These are phyloP conservation scores for Asteroscopus sphinx DNA, from an alignment of 2,888 invertebrate genomes.

Conservation along the genomic window DNA sequence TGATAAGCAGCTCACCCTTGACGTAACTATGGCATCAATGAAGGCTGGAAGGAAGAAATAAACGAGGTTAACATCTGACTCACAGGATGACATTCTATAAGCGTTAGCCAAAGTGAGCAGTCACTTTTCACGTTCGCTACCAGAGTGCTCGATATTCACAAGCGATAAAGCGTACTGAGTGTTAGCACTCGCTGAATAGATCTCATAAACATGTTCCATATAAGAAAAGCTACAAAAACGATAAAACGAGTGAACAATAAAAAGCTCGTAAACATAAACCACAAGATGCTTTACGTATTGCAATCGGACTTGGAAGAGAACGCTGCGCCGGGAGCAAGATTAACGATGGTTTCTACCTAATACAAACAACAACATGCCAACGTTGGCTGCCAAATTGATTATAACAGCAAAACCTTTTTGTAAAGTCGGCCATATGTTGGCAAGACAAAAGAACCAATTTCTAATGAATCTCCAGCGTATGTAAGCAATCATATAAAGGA, in stretches of 20 bases:
- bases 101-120: constrained; percentile 1
- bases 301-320: constrained; percentile 28
- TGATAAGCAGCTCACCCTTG: constrained; percentile 19
- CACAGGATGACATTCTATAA: constrained; percentile 14
- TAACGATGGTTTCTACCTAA: constrained; percentile 25
- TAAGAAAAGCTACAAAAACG: constrained; percentile 52
- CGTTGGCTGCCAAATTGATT: constrained; percentile 46
- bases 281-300: constrained; percentile 40
- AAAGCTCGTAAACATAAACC: constrained; percentile 63
- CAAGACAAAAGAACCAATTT: constrained; percentile 30
- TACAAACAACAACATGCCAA: constrained; percentile 30
- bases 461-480: constrained; percentile 18
- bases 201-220: constrained; percentile 43
- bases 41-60: constrained; percentile 12
- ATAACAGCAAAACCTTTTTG: constrained; percentile 29
- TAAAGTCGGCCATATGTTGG: constrained; percentile 37
- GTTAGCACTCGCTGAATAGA: constrained; percentile 30
- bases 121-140: too few relatives aligned
- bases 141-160: constrained; percentile 26
- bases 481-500: constrained; percentile 33
- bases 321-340: constrained; percentile 19
- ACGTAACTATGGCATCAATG: constrained; percentile 17
- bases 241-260: constrained; percentile 65
- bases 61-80: constrained; percentile 4
- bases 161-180: constrained; percentile 26